Evolutionary conservation across 2,888 invertebrate species (phyloP), one percentile per base, ranked within the genome.

Genomic region (Cryptosula pallasiana): DNA sequence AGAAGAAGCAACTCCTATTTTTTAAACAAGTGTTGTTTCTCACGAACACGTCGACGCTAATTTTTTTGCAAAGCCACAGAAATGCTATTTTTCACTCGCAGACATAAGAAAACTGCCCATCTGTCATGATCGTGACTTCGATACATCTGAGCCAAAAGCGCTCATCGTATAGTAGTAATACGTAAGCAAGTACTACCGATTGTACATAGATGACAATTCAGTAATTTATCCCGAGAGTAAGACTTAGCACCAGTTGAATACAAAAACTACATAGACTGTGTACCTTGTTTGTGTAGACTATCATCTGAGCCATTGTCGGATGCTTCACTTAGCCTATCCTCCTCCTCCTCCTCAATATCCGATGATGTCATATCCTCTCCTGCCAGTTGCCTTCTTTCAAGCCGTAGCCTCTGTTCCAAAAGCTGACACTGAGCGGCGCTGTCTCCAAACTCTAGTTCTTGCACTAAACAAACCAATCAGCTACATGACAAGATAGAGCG

Each of bases 271-370:
- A n/a, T n/a, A 45, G 45, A 45, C 57, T 57, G 57, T 32, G 2
- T 63, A 63, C 63, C 63, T 63, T 63, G 63, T 34, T 63, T 63
- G 27, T 63, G 63, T 27, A 63, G 32, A 32, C 34, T 34, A 63
- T 63, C 63, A 1, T 34, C 63, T 29, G 63, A 63, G 2, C n/a
- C 63, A 23, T n/a, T 57, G 27, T 3, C 25, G 32, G 63, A 63
- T 5, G 63, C 63, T 13, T 63, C 34, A 34, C 63, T 63, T 29
- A 27, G 29, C 2, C 32, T 32, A 5, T 5, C 34, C 27, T 63
- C 63, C n/a, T 5, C 63, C 57, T 13, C n/a, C 57, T 13, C n/a
- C n/a, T 13, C 13, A 23, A 9, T 5, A 5, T 13, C n/a, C 5
- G 9, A 5, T 13, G 27, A 20, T 5, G 20, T 63, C 32, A 29